Evolutionary conservation across 64 coral and sea anemone species (phyloP).

Genomic region (Acropora tenuis): DNA sequence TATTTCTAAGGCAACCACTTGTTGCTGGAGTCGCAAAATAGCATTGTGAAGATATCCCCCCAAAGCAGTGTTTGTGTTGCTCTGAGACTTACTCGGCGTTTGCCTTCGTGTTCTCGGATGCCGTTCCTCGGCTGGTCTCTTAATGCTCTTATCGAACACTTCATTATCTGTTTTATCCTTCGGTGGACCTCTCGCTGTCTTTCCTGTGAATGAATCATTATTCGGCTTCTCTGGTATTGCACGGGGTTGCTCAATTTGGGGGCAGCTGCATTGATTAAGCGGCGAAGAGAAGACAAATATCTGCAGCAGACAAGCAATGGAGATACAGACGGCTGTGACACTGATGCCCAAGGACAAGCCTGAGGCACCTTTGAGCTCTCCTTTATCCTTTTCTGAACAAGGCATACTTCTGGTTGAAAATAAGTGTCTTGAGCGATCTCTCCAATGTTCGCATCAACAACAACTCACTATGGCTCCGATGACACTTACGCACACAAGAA

Average conservation of each 20-base stretch:
- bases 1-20: conserved; percentile 23
- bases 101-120: conserved; percentile 1
- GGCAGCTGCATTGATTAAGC: background rate
- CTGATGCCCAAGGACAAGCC: background rate
- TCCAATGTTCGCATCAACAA: background rate
- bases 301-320: background rate
- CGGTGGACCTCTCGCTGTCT: background rate
- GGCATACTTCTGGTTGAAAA: background rate
- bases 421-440: background rate
- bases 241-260: background rate
- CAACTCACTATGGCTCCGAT: background rate
- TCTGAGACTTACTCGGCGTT: background rate
- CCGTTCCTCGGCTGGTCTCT: background rate
- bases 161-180: background rate
- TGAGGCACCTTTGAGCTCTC: background rate
- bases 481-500: background rate
- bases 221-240: background rate
- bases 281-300: background rate
- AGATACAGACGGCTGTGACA: conserved; percentile 17
- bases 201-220: background rate
- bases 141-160: background rate
- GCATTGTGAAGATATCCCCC: conserved; percentile 43
- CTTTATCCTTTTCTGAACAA: background rate
- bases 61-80: conserved; percentile 13
- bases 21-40: conserved; percentile 43